Base-by-base conservation (phyloP, 2,888 invertebrate species). In the Poecilobothrus nobilitatus region DNA sequence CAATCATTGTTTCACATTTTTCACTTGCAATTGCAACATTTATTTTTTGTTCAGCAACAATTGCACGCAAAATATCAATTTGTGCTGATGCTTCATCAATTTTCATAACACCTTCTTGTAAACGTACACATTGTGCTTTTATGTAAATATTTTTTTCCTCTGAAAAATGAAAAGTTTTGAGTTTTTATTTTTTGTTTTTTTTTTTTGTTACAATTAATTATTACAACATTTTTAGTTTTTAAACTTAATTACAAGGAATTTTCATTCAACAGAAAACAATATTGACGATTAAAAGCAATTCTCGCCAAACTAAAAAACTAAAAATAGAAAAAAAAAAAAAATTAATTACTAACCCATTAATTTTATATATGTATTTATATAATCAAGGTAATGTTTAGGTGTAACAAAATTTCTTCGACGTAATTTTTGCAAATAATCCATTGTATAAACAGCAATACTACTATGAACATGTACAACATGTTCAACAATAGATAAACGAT, bases 351-450 rank as follows among this genome's bases (percentile, higher is more conserved):
- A 90, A 72, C 90, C 88, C 63, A 95, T 81, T 41, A 95, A 83
- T 72, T 85, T 85, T 2, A 94, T 77, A 77, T 95, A 95, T 2
- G 88, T 90, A 68, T 87, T 87, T 69, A 96, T 90, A 76, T 87
- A 95, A 80, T 95, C 95, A 77, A 96, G 84, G 79, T 93, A 96
- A 77, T 95, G 94, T 75, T 94, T 95, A 0, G 95, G 95, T 0
- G 95, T 95, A 1, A 95, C 93, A 79, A 89, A 95, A 82, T 94
- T 95, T 78, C 86, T 89, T 15, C 95, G 84, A 20, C 94, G 84
- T 67, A 94, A 81, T 71, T 91, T 90, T 70, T 86, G 80, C 33
- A 87, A 81, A 78, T 93, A 96, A 73, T 91, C 90, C 0, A 77
- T 77, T 0, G 91, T 90, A 79, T 91, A 94, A 0, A 84, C 80